These are phyloP conservation scores for Chloropsis cyanopogon DNA, from an alignment of 2,113 vertebrate species.

Conservation along the genomic window DNA sequence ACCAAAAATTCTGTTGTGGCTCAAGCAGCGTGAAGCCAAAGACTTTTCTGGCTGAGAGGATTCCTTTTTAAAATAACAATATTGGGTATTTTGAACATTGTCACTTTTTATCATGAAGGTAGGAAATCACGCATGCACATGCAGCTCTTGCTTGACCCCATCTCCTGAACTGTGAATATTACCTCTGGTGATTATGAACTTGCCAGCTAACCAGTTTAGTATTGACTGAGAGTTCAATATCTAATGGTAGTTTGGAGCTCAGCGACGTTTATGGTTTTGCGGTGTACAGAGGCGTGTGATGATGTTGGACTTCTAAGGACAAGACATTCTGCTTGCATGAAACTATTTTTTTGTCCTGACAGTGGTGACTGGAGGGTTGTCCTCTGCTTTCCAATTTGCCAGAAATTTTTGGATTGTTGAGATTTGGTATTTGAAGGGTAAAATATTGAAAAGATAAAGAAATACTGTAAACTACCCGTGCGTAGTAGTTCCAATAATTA, in stretches of 20 bases:
- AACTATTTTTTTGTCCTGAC: neutral
- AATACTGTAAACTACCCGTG: neutral
- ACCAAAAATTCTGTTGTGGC: neutral
- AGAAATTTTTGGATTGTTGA: neutral
- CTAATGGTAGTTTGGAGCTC: neutral
- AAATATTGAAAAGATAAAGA: neutral
- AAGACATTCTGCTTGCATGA: neutral
- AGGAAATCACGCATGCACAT: neutral
- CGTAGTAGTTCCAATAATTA: neutral
- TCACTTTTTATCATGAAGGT: neutral
- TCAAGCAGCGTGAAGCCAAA: neutral
- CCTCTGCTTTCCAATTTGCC: neutral
- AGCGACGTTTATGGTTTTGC: neutral
- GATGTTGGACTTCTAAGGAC: neutral
- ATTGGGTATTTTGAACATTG: neutral
- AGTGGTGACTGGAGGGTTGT: neutral
- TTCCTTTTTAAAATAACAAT: neutral
- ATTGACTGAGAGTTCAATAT: conserved; percentile 37
- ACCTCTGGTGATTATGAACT: conserved; percentile 56
- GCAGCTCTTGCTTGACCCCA: neutral
- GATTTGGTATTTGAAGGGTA: neutral
- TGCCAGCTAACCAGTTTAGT: conserved; percentile 43
- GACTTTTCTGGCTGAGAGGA: neutral
- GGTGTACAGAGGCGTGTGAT: neutral
- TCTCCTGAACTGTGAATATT: conserved; percentile 31